Percentiles rank a stretch among this genome's conserved stretches.
These are phyloP conservation scores for Lates japonicus DNA, from an alignment of 2,797 vertebrate species.

Conservation along the genomic window DNA sequence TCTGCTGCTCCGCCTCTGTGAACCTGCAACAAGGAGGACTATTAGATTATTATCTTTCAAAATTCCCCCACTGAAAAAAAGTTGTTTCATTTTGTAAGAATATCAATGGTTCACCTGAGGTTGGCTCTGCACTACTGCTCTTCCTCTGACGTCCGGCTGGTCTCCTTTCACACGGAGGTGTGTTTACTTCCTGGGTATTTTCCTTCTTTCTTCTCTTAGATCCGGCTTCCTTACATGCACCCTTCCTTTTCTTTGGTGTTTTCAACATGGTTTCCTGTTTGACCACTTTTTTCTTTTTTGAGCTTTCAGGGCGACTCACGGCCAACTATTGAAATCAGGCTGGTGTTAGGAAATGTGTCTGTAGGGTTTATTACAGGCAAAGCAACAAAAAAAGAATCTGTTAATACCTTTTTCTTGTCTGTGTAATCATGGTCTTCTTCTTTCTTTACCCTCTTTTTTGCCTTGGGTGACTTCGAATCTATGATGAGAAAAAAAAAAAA, in stretches of 20 bases:
- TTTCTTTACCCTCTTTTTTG: constrained; percentile 80
- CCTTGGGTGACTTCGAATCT: constrained; percentile 81
- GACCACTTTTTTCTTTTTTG: constrained; percentile 44
- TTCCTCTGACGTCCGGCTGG: constrained; percentile 44
- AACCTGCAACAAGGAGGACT: constrained; percentile 61
- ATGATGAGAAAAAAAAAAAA: neutral
- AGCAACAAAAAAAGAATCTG: neutral
- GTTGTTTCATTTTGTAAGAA: neutral
- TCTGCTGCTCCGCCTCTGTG: constrained; percentile 47
- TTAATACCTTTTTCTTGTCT: constrained; percentile 76
- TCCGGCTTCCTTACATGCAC: neutral
- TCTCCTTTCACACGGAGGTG: constrained; percentile 13
- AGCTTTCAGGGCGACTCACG: constrained; percentile 29
- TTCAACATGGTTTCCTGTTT: constrained; percentile 58
- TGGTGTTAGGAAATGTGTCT: neutral
- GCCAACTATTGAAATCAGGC: constrained; percentile 49
- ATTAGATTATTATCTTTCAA: neutral
- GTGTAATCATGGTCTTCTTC: constrained; percentile 71
- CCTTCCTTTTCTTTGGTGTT: constrained; percentile 53
- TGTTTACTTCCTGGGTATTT: constrained; percentile 19
- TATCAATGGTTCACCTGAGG: constrained; percentile 31
- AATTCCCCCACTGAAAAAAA: too few relatives aligned
- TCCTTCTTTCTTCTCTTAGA: constrained; percentile 37
- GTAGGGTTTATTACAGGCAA: neutral
- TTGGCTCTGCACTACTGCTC: constrained; percentile 25